Conservation (phyloP, 2,888 invertebrate species). For the Hemithea aestivaria region DNA sequence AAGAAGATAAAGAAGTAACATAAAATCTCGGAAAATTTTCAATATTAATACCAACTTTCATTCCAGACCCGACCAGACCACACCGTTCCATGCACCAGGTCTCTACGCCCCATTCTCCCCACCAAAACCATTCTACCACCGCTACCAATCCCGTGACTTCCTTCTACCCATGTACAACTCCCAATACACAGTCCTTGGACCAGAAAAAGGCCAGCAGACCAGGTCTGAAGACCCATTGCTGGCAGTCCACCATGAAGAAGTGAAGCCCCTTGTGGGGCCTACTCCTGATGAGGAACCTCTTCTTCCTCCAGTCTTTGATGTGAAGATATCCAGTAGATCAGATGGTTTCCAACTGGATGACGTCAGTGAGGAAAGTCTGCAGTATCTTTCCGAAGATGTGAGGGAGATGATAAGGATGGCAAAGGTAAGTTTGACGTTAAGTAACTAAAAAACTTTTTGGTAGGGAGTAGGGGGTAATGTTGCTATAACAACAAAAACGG, state of each 20-base stretch:
- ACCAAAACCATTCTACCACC: slow-evolving; percentile 49
- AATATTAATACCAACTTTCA: slow-evolving; percentile 1
- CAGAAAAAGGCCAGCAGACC: slow-evolving; percentile 35
- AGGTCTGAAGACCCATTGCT: slow-evolving; percentile 55
- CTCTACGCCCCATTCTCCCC: slow-evolving; percentile 75
- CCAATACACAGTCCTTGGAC: slow-evolving; percentile 61
- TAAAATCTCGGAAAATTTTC: too few relatives aligned
- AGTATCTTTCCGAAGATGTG: slow-evolving; percentile 63
- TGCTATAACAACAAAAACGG: too few relatives aligned
- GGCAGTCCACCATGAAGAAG: slow-evolving; percentile 51
- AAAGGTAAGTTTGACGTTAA: too few relatives aligned
- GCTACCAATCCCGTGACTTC: slow-evolving; percentile 46
- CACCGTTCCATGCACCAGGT: slow-evolving; percentile 71
- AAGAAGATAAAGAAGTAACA: too few relatives aligned
- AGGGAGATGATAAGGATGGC: slow-evolving; percentile 67
- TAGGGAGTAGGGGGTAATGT: too few relatives aligned
- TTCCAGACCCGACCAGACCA: slow-evolving; percentile 58
- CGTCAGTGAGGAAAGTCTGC: slow-evolving; percentile 59
- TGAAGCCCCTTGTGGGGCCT: slow-evolving; percentile 62
- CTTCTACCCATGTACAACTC: slow-evolving; percentile 57
- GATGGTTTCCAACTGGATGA: slow-evolving; percentile 52
- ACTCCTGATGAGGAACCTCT: slow-evolving; percentile 44
- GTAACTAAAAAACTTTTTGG: too few relatives aligned
- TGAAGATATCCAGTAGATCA: slow-evolving; percentile 51
- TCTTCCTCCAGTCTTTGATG: slow-evolving; percentile 54